phyloP scores from a whole-genome alignment of 2,113 vertebrate species.

The Campylomormyrus numenius region DNA sequence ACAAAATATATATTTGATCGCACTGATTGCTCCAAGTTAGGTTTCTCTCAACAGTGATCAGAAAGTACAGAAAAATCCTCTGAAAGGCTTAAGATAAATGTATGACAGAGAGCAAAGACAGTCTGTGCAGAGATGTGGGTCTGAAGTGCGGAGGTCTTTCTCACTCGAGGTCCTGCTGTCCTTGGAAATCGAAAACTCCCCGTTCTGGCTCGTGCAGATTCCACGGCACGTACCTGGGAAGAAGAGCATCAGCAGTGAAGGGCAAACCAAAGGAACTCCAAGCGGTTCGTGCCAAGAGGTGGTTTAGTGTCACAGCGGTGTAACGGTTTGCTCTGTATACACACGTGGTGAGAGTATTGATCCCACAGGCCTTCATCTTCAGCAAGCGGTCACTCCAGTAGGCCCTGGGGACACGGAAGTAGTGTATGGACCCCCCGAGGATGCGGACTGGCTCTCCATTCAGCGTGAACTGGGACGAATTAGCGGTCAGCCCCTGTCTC shows the following conservation, averaged over 20 bases:
- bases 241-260: neutral
- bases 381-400: slow-evolving; percentile 80
- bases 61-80: neutral
- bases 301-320: neutral
- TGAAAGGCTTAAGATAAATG: neutral
- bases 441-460: slow-evolving; percentile 67
- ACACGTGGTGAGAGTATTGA: slow-evolving; percentile 89
- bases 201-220: slow-evolving; percentile 80
- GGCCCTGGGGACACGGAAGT: slow-evolving; percentile 73
- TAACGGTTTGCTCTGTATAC: slow-evolving; percentile 22
- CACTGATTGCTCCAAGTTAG: neutral
- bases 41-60: neutral
- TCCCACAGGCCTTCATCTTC: slow-evolving; percentile 67
- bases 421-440: slow-evolving; percentile 79
- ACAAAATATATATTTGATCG: neutral
- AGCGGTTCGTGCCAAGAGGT: neutral
- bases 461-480: slow-evolving; percentile 66
- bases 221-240: slow-evolving; percentile 80
- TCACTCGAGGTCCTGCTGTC: slow-evolving; percentile 76
- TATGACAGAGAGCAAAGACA: neutral
- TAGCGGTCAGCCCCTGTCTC: slow-evolving; percentile 60
- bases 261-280: neutral
- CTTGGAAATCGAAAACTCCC: slow-evolving; percentile 74
- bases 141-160: neutral
- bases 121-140: neutral